phyloP scores from a whole-genome alignment of 2,888 invertebrate genomes.

The Thereva unica region DNA sequence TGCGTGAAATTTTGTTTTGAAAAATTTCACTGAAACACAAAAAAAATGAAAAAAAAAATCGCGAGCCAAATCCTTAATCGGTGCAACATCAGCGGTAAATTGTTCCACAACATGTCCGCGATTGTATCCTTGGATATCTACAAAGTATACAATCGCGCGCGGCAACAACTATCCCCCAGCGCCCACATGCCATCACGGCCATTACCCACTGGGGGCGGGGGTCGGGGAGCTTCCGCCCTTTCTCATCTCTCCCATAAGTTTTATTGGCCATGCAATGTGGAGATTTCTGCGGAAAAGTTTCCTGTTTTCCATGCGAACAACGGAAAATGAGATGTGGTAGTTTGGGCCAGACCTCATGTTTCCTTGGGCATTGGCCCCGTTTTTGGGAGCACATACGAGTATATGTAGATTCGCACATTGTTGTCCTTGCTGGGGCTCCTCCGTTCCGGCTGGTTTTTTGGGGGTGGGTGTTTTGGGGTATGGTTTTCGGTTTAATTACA shows the following conservation, averaged over 20 bases:
- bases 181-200: background rate
- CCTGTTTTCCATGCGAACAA: conserved; percentile 24
- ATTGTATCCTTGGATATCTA: conserved; percentile 40
- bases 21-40: conserved; percentile 13
- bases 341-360: conserved; percentile 4
- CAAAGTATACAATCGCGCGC: conserved; percentile 11
- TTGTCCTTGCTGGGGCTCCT: too few relatives aligned
- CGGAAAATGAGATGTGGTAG: conserved; percentile 23
- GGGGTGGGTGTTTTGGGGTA: too few relatives aligned
- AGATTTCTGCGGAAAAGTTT: conserved; percentile 11
- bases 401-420: background rate
- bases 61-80: conserved; percentile 41
- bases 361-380: background rate
- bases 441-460: too few relatives aligned
- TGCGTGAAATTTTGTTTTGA: conserved; percentile 32
- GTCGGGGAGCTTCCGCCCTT: too few relatives aligned
- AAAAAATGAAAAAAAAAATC: too few relatives aligned
- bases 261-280: conserved; percentile 31
- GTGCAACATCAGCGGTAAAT: conserved; percentile 45
- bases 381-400: background rate
- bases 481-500: too few relatives aligned
- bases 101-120: conserved; percentile 44
- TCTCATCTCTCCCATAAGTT: background rate
- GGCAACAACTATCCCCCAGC: conserved; percentile 4
- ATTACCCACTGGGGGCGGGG: too few relatives aligned